phyloP scores from a whole-genome alignment of 2,797 vertebrate genomes.

The Oreonectes daqikongensis region DNA sequence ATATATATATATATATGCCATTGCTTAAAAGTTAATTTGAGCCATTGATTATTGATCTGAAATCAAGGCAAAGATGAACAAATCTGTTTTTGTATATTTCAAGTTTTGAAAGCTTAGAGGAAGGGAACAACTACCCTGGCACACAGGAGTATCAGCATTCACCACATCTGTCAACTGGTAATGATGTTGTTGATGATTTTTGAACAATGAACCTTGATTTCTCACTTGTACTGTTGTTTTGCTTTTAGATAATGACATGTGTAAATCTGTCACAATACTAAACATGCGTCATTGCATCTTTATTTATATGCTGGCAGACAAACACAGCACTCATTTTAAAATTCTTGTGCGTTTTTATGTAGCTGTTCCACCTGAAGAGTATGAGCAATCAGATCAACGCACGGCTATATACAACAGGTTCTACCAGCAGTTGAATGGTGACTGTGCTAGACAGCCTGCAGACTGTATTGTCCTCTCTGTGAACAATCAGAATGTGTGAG shows the following conservation, averaged over 20 bases:
- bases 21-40: no score
- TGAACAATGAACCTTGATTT: background rate
- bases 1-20: no score
- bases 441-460: conserved; percentile 65
- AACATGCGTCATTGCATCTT: no score
- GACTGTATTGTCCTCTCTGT: conserved; percentile 79
- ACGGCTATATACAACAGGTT: conserved; percentile 77
- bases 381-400: conserved; percentile 68
- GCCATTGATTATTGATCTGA: background rate
- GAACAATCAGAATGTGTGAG: conserved; percentile 77
- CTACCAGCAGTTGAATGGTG: conserved; percentile 76
- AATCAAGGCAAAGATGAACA: conserved; percentile 9
- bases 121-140: conserved; percentile 66
- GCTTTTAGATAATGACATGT: no score
- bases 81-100: conserved; percentile 27
- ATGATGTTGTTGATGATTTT: no score
- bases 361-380: conserved; percentile 41
- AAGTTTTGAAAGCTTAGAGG: conserved; percentile 74
- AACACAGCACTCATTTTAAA: background rate
- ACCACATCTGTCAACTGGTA: conserved; percentile 40
- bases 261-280: no score
- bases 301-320: background rate
- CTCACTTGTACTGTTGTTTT: no score
- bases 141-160: conserved; percentile 68
- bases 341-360: background rate